Evolutionary conservation across 1,140 invertebrate species (phyloP).

Genomic region (Temnothorax nylanderi): DNA sequence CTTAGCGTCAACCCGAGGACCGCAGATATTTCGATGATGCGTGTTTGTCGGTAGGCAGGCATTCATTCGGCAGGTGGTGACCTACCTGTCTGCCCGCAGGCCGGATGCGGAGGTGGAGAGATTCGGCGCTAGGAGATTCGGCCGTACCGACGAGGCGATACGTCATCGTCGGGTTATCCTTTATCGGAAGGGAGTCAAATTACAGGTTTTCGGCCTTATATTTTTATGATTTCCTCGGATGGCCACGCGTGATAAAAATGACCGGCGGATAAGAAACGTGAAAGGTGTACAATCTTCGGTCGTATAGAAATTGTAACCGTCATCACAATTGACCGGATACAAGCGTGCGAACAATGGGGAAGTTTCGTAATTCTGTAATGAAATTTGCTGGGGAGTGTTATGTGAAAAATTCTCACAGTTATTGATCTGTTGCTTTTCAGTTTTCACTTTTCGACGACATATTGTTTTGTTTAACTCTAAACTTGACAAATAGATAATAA

Average conservation of each 20-base stretch:
- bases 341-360: background rate
- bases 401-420: background rate
- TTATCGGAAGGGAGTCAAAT: constrained; percentile 60
- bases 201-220: constrained; percentile 18
- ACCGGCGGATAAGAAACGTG: constrained; percentile 6
- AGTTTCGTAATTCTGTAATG: background rate
- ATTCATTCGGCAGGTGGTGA: constrained; percentile 72
- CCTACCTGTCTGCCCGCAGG: constrained; percentile 59
- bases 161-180: constrained; percentile 66
- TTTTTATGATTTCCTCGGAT: constrained; percentile 32
- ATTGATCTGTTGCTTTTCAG: background rate
- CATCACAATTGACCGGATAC: background rate
- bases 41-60: constrained; percentile 53
- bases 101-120: constrained; percentile 73
- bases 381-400: no score
- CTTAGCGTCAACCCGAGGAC: constrained; percentile 63
- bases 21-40: constrained; percentile 65
- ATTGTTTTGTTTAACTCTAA: constrained; percentile 12
- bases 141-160: constrained; percentile 13
- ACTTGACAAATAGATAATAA: background rate
- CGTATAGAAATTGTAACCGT: constrained; percentile 14
- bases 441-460: background rate
- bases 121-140: constrained; percentile 42
- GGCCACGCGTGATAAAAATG: background rate
- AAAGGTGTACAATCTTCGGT: constrained; percentile 3